Conservation (phyloP, 2,113 vertebrate species). For the Etheostoma cragini region DNA sequence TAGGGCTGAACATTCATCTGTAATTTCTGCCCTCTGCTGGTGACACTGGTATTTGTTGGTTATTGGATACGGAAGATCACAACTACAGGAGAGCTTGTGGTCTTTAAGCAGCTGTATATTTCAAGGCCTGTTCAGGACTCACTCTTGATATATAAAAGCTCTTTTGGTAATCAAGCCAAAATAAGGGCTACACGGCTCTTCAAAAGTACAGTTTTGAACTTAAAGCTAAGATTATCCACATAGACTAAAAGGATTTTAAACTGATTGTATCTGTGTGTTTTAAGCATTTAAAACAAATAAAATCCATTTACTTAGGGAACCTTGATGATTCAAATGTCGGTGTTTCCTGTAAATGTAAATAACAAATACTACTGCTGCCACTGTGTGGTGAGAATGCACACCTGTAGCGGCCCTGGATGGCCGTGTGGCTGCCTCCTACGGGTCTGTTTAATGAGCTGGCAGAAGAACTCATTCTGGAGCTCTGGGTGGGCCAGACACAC, state of each 20-base stretch:
- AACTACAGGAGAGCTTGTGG: neutral
- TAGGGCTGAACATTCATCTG: neutral
- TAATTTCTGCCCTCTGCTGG: slow-evolving; percentile 34
- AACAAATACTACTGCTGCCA: slow-evolving; percentile 40
- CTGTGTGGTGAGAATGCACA: slow-evolving; percentile 70
- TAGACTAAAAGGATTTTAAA: neutral
- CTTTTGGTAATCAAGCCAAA: neutral
- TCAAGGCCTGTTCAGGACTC: neutral
- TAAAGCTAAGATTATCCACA: neutral
- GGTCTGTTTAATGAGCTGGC: slow-evolving; percentile 97
- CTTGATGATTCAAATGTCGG: neutral
- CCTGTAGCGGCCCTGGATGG: slow-evolving; percentile 92
- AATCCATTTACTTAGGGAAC: neutral
- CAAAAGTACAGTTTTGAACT: neutral
- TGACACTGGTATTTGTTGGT: neutral
- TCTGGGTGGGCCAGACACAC: slow-evolving; percentile 95
- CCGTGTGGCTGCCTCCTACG: slow-evolving; percentile 88
- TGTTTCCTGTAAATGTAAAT: neutral
- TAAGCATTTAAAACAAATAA: neutral
- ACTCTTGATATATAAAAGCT: neutral
- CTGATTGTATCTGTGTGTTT: neutral
- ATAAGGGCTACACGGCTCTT: neutral
- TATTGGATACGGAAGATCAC: neutral
- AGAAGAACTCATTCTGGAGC: slow-evolving; percentile 97
- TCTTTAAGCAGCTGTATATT: neutral